Percentiles rank a stretch among this genome's conserved stretches.
Conservation (phyloP, 2,888 invertebrate species). For the Theodoxus fluviatilis region DNA sequence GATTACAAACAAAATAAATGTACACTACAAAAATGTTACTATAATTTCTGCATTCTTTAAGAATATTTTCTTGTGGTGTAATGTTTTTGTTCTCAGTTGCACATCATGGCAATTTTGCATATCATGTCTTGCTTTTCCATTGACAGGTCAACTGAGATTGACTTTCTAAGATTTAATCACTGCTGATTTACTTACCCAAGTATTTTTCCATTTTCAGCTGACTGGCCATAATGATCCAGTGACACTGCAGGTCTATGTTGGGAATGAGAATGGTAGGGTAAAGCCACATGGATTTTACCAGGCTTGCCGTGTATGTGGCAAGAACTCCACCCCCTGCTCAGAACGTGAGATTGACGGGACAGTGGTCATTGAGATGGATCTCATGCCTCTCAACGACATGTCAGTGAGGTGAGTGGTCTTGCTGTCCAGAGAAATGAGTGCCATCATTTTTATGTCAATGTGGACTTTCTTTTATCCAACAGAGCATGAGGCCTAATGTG, state of each 20-base stretch:
- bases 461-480: too few relatives aligned
- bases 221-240: slow-evolving; percentile 86
- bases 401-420: slow-evolving; percentile 73
- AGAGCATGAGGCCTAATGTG: too few relatives aligned
- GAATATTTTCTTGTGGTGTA: too few relatives aligned
- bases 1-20: too few relatives aligned
- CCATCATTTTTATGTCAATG: not conserved
- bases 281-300: slow-evolving; percentile 97
- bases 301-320: slow-evolving; percentile 93
- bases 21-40: too few relatives aligned
- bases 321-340: slow-evolving; percentile 90
- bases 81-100: too few relatives aligned
- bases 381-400: slow-evolving; percentile 90
- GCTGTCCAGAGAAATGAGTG: not conserved
- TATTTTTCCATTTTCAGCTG: slow-evolving; percentile 70
- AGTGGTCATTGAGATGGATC: slow-evolving; percentile 88
- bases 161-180: too few relatives aligned
- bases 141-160: too few relatives aligned
- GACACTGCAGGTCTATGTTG: slow-evolving; percentile 89
- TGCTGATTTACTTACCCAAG: too few relatives aligned
- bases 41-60: too few relatives aligned
- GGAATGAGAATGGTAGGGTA: slow-evolving; percentile 87
- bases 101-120: too few relatives aligned
- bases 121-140: too few relatives aligned
- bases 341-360: slow-evolving; percentile 94